phyloP scores from a whole-genome alignment of 2,888 invertebrate genomes.

The Chirona hameri region DNA sequence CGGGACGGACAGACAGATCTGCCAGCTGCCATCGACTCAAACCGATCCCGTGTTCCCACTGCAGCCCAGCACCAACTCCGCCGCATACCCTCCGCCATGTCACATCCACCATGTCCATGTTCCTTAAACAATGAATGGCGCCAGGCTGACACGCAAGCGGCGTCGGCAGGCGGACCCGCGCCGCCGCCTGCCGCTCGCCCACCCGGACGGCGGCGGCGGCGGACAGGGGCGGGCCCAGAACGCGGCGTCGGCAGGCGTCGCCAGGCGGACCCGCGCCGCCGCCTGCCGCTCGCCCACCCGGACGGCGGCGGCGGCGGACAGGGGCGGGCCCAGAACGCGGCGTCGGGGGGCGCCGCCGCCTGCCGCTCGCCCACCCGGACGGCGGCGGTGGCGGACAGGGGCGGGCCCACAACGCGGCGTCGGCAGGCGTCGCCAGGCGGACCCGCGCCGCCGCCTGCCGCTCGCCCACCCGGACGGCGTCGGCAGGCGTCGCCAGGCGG shows the following conservation, averaged over 20 bases:
- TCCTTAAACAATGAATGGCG: too few relatives aligned
- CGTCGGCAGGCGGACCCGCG: background rate
- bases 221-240: background rate
- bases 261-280: background rate
- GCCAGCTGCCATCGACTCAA: too few relatives aligned
- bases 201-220: background rate
- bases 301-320: background rate
- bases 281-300: background rate
- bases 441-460: too few relatives aligned
- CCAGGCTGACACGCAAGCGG: too few relatives aligned
- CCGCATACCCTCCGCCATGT: too few relatives aligned
- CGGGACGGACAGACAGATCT: too few relatives aligned
- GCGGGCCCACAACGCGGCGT: background rate
- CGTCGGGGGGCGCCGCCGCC: background rate
- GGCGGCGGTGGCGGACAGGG: background rate
- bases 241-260: background rate
- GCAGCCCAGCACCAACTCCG: too few relatives aligned
- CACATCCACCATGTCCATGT: too few relatives aligned
- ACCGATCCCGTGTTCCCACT: too few relatives aligned
- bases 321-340: background rate
- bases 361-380: background rate
- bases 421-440: too few relatives aligned
- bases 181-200: background rate
- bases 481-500: too few relatives aligned
- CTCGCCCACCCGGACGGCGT: too few relatives aligned